Conservation (phyloP, 2,797 vertebrate species). For the Danio tinwini region DNA sequence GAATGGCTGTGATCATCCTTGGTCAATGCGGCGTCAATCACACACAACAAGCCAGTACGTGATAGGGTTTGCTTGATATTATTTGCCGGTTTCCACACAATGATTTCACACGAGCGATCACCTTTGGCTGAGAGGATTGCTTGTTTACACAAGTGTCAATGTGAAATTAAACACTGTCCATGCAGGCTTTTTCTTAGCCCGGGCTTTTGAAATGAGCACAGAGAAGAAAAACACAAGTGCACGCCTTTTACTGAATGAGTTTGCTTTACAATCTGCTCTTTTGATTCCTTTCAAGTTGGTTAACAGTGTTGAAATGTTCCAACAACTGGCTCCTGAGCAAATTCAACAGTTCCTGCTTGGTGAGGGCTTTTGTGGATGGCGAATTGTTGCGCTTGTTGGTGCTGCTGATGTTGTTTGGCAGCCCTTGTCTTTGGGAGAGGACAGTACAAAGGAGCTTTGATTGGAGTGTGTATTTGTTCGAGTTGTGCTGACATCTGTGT, state of each 20-base stretch:
- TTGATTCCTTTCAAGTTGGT: constrained; percentile 31
- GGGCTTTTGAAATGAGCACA: constrained; percentile 1
- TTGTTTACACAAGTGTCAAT: constrained; percentile 28
- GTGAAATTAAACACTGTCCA: constrained; percentile 35
- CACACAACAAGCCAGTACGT: constrained; percentile 9
- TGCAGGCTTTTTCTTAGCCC: neutral
- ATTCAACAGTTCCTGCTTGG: constrained; percentile 42
- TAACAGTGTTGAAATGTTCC: constrained; percentile 25
- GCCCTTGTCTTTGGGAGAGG: constrained; percentile 48
- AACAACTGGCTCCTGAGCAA: constrained; percentile 39
- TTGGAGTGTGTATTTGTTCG: constrained; percentile 51
- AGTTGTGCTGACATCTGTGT: constrained; percentile 51
- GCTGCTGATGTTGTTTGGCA: constrained; percentile 49
- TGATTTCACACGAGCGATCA: constrained; percentile 34
- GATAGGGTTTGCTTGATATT: constrained; percentile 18
- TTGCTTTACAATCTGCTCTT: constrained; percentile 39
- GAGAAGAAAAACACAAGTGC: neutral
- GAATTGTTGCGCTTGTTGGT: constrained; percentile 47
- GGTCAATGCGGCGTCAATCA: constrained; percentile 25
- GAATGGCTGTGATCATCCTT: neutral
- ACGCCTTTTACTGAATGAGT: constrained; percentile 23
- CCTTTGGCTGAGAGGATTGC: constrained; percentile 33
- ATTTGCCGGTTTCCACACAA: constrained; percentile 35
- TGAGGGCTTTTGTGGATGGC: constrained; percentile 36
- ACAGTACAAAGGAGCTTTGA: constrained; percentile 52